These are phyloP conservation scores for Lasaia peninsularis DNA, from an alignment of 1,140 invertebrate species.

Conservation along the genomic window DNA sequence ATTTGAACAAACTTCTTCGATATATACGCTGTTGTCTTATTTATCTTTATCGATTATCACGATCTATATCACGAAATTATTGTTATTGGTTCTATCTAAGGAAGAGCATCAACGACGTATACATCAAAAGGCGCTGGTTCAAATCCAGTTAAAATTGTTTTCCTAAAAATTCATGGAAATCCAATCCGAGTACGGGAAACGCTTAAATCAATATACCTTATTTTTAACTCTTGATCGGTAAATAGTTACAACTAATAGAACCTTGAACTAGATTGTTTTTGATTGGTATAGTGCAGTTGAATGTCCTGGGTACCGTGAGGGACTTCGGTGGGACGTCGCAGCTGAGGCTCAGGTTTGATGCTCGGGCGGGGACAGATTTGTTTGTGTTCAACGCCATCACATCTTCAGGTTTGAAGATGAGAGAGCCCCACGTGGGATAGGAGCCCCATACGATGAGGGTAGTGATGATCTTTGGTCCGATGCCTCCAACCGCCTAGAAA, in stretches of 20 bases:
- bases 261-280: not conserved
- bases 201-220: too few relatives aligned
- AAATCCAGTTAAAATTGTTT: too few relatives aligned
- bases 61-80: too few relatives aligned
- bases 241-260: constrained; percentile 36
- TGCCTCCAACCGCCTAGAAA: constrained; percentile 82
- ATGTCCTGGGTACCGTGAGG: constrained; percentile 18
- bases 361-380: not conserved
- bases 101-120: too few relatives aligned
- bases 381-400: constrained; percentile 27
- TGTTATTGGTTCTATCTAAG: too few relatives aligned
- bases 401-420: constrained; percentile 69
- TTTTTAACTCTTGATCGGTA: constrained; percentile 23
- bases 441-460: constrained; percentile 82
- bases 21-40: too few relatives aligned
- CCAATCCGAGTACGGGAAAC: too few relatives aligned
- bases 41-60: too few relatives aligned
- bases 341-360: constrained; percentile 28
- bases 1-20: too few relatives aligned
- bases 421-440: constrained; percentile 82
- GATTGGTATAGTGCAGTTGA: constrained; percentile 34
- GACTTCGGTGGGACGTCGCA: constrained; percentile 29
- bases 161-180: too few relatives aligned
- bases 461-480: constrained; percentile 87
- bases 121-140: too few relatives aligned